A percentile compares a stretch with the other conserved stretches of the same genome.
phyloP scores from a whole-genome alignment of 2,113 vertebrate species.

The Anthoscopus minutus region DNA sequence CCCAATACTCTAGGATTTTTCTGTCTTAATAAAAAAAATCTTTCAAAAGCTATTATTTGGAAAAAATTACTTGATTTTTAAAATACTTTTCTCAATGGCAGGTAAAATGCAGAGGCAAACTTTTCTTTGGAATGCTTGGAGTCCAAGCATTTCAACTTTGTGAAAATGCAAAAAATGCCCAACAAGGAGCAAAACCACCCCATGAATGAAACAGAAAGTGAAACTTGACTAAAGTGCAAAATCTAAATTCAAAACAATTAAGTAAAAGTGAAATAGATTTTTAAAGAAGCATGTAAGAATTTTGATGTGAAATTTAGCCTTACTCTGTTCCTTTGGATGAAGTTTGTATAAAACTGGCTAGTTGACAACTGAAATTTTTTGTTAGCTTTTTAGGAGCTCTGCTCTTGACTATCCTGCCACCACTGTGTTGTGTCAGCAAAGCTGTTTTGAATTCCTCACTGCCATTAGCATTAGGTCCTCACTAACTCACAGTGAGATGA shows the following conservation, averaged over 20 bases:
- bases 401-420: neutral
- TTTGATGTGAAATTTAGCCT: neutral
- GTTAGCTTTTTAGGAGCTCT: neutral
- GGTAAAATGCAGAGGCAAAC: neutral
- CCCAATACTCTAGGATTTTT: neutral
- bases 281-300: neutral
- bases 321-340: neutral
- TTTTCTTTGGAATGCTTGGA: neutral
- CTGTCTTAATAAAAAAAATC: slow-evolving; percentile 6
- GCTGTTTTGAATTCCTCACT: neutral
- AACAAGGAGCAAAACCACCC: neutral
- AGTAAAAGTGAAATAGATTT: neutral
- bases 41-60: neutral
- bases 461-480: neutral
- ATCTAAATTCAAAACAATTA: neutral
- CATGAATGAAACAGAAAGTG: neutral
- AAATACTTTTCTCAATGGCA: neutral
- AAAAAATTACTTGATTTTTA: neutral
- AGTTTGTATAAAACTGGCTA: neutral
- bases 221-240: neutral
- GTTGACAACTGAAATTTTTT: neutral
- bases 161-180: neutral
- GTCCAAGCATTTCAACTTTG: neutral
- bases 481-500: neutral
- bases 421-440: neutral